Percentiles rank a stretch among this genome's conserved stretches.
phyloP scores from a whole-genome alignment of 2,888 invertebrate species.

The Lobophora halterata region DNA sequence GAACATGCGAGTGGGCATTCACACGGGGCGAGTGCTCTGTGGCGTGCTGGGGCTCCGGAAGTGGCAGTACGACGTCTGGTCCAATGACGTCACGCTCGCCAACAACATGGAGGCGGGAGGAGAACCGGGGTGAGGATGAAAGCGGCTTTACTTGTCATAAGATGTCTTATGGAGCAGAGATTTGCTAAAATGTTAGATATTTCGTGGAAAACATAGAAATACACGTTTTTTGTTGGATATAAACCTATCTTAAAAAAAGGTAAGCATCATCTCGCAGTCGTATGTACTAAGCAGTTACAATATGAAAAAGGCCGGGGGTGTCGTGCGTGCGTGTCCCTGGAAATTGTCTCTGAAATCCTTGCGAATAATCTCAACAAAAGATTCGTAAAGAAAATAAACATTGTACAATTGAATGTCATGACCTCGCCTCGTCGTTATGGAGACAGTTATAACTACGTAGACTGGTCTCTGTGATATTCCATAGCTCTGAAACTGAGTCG shows the following conservation, averaged over 20 bases:
- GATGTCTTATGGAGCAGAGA: no score
- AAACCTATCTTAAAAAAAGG: no score
- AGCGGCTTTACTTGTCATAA: constrained; percentile 1
- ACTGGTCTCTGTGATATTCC: not conserved
- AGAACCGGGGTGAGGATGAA: constrained; percentile 87
- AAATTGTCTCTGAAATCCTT: no score
- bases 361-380: no score
- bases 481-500: constrained; percentile 6
- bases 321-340: no score
- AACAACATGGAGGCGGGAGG: constrained; percentile 96
- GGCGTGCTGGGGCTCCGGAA: constrained; percentile 94
- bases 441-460: constrained; percentile 1
- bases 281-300: no score
- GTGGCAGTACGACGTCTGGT: constrained; percentile 98
- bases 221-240: no score
- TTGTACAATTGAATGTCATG: not conserved
- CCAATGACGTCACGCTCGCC: constrained; percentile 94
- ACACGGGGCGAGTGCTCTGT: constrained; percentile 93
- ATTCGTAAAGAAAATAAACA: constrained; percentile 1
- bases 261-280: no score
- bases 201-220: no score
- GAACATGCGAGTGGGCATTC: constrained; percentile 96
- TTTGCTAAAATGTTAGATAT: no score
- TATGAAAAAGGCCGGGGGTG: no score
- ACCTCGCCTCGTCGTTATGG: constrained; percentile 7